Conservation (phyloP, 2,113 vertebrate species). For the Onychorhynchus coronatus region DNA sequence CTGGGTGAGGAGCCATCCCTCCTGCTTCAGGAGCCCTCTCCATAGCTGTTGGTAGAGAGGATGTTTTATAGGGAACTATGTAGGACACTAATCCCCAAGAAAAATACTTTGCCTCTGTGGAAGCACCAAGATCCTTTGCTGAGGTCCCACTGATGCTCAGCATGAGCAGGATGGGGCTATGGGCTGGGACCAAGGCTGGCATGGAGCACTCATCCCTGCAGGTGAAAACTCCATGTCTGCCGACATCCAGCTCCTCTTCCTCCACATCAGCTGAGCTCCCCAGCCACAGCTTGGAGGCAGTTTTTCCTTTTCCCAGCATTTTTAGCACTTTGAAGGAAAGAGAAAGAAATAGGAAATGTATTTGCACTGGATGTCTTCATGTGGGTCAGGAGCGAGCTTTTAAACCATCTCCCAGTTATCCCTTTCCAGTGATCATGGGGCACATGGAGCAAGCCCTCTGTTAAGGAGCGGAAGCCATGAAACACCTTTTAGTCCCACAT, state of each 20-base stretch:
- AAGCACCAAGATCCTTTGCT: not conserved
- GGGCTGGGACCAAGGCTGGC: fast-evolving
- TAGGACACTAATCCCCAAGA: not conserved
- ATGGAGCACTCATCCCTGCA: fast-evolving
- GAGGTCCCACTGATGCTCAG: not conserved
- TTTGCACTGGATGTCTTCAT: not conserved
- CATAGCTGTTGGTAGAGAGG: not conserved
- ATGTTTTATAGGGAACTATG: not conserved
- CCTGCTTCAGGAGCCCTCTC: not conserved
- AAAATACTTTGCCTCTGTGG: not conserved
- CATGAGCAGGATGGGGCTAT: not conserved
- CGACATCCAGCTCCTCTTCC: not conserved
- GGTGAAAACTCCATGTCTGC: not conserved
- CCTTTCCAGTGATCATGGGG: not conserved
- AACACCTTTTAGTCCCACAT: fast-evolving
- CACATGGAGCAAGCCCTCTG: not conserved
- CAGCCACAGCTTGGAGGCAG: not conserved
- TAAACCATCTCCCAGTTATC: not conserved
- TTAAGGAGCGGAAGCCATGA: not conserved
- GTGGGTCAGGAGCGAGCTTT: fast-evolving
- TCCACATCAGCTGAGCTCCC: not conserved
- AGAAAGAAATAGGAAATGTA: not conserved
- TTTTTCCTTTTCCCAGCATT: not conserved
- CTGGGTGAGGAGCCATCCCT: not conserved
- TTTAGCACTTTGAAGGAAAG: not conserved